A percentile compares a stretch with the other conserved stretches of the same genome.
phyloP scores from a whole-genome alignment of 2,797 vertebrate species.

The Sebastes miniatus region DNA sequence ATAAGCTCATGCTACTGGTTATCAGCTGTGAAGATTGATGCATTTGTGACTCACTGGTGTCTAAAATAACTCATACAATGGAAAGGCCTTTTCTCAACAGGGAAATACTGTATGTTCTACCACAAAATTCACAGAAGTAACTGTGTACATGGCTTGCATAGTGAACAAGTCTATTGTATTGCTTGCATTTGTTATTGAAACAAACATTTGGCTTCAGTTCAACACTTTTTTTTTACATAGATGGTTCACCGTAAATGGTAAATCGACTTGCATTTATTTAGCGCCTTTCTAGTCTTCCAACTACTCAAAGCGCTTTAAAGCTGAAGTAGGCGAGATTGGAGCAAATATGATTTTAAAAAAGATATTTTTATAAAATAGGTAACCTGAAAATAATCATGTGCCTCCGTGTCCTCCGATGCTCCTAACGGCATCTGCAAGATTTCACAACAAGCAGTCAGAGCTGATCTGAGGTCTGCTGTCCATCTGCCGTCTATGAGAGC shows the following conservation, averaged over 20 bases:
- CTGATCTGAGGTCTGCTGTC: too few species aligned
- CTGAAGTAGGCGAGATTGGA: too few species aligned
- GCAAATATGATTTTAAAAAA: too few species aligned
- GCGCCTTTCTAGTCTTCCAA: neutral
- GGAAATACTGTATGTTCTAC: constrained; percentile 23
- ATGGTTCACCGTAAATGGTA: neutral
- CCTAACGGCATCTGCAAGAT: too few species aligned
- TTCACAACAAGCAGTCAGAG: too few species aligned
- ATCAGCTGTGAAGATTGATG: constrained; percentile 74
- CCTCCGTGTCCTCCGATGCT: too few species aligned
- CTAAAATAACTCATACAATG: constrained; percentile 68
- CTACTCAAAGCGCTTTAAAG: neutral
- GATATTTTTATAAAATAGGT: too few species aligned
- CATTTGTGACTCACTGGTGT: constrained; percentile 73
- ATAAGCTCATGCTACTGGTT: constrained; percentile 69
- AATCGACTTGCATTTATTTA: neutral
- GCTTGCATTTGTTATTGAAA: neutral
- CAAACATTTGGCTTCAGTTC: constrained; percentile 19
- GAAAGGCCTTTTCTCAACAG: constrained; percentile 48
- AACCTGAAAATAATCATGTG: too few species aligned
- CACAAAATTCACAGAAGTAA: constrained; percentile 15
- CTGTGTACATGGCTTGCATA: neutral
- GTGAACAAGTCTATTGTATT: too few species aligned
- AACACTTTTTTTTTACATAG: neutral
- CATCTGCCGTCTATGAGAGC: too few species aligned